Percentiles rank a stretch among this genome's conserved stretches.
phyloP scores from a whole-genome alignment of 2,888 invertebrate species.

The Meganola albula region DNA sequence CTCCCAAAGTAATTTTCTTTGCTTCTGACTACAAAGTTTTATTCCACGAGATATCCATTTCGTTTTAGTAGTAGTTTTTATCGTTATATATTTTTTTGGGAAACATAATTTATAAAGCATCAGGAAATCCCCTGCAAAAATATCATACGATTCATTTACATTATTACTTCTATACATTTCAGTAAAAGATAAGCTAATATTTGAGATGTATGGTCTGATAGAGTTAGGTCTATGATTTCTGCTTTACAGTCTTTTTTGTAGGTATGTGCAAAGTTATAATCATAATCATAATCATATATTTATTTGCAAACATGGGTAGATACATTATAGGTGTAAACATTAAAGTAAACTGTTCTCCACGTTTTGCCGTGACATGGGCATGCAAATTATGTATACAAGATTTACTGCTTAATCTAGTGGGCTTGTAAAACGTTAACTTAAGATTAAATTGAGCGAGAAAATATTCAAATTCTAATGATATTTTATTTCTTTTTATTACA shows the following conservation, averaged over 20 bases:
- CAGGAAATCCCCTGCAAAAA: neutral
- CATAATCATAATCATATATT: too few species aligned
- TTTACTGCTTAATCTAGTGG: neutral
- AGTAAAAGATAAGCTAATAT: conserved; percentile 1
- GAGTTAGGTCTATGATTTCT: neutral
- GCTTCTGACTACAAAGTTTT: conserved; percentile 1
- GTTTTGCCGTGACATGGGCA: too few species aligned
- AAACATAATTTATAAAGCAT: neutral
- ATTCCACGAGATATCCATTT: too few species aligned
- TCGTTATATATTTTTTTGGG: neutral
- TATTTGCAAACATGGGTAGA: too few species aligned
- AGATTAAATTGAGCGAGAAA: conserved; percentile 1
- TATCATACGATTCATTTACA: neutral
- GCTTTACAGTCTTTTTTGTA: conserved; percentile 1
- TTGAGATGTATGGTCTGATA: conserved; percentile 5
- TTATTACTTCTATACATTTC: neutral
- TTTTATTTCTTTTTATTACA: conserved; percentile 3
- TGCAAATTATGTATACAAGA: conserved; percentile 3
- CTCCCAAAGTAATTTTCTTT: conserved; percentile 2
- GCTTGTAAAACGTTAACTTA: neutral
- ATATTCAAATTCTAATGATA: conserved; percentile 1
- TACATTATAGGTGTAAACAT: too few species aligned
- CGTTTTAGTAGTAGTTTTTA: neutral
- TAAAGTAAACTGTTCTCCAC: too few species aligned
- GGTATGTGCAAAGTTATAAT: too few species aligned